These are phyloP conservation scores for Nestor notabilis DNA, from an alignment of 2,113 vertebrate genomes.

Conservation along the genomic window DNA sequence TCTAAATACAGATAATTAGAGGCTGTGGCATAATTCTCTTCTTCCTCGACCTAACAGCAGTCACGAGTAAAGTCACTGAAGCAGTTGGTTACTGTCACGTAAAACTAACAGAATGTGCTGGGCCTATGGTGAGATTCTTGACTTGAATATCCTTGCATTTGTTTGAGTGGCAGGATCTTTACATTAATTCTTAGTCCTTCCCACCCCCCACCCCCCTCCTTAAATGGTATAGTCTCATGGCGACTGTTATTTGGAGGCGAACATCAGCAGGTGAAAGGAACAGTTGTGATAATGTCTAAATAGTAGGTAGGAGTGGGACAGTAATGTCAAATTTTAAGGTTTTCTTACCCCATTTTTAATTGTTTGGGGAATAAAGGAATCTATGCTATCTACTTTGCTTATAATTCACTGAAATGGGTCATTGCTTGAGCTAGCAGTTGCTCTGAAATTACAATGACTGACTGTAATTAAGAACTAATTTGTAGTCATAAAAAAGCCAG, in stretches of 20 bases:
- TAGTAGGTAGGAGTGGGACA: neutral
- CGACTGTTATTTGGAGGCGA: neutral
- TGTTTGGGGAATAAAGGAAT: conserved; percentile 49
- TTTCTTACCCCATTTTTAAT: neutral
- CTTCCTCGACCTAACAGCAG: neutral
- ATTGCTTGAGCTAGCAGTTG: conserved; percentile 58
- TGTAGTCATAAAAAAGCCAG: conserved; percentile 68
- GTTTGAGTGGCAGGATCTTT: neutral
- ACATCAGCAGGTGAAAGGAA: neutral
- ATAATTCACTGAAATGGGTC: conserved; percentile 65
- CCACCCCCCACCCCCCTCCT: too few relatives aligned
- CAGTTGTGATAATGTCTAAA: neutral
- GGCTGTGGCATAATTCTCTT: conserved; percentile 27
- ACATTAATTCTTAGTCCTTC: neutral
- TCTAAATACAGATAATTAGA: conserved; percentile 47
- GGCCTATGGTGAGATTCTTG: neutral
- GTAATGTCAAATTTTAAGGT: neutral
- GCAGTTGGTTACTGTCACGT: neutral
- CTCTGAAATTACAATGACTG: conserved; percentile 63
- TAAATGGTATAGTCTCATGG: neutral
- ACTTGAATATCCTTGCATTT: neutral
- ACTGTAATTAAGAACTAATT: conserved; percentile 71
- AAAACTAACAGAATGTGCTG: neutral
- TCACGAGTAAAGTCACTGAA: neutral
- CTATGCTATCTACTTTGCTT: conserved; percentile 12